These are phyloP conservation scores for Silvanus unidentatus DNA, from an alignment of 2,888 invertebrate genomes.

Conservation along the genomic window DNA sequence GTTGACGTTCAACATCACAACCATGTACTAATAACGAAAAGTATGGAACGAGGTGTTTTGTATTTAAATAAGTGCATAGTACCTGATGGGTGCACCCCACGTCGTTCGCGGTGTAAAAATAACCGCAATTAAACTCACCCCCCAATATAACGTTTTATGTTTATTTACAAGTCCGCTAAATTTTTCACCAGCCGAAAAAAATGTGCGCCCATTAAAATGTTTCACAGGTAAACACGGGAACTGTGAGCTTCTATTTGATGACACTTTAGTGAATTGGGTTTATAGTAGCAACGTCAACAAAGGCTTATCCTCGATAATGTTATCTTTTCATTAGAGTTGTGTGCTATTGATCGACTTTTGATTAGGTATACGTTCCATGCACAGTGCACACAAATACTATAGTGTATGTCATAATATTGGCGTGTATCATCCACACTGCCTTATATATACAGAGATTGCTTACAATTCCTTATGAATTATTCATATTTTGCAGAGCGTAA, in stretches of 20 bases:
- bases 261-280: conserved; percentile 6
- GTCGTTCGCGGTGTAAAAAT: no score
- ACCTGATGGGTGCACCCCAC: no score
- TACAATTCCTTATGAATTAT: conserved; percentile 2
- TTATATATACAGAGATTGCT: background rate
- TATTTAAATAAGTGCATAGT: no score
- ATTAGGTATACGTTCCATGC: conserved; percentile 4
- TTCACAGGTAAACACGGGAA: no score
- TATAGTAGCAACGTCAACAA: conserved; percentile 7
- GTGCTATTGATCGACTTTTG: conserved; percentile 10
- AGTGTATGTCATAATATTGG: background rate
- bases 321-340: conserved; percentile 11
- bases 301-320: conserved; percentile 9
- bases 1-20: no score
- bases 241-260: conserved; percentile 4
- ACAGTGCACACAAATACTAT: background rate
- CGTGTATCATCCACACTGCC: background rate
- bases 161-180: background rate
- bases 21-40: no score
- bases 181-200: no score
- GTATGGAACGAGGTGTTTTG: no score
- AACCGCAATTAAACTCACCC: background rate
- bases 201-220: no score
- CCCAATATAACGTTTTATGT: background rate
- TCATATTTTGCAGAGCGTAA: background rate